phyloP scores from a whole-genome alignment of 2,113 vertebrate genomes.

The Sprattus sprattus region DNA sequence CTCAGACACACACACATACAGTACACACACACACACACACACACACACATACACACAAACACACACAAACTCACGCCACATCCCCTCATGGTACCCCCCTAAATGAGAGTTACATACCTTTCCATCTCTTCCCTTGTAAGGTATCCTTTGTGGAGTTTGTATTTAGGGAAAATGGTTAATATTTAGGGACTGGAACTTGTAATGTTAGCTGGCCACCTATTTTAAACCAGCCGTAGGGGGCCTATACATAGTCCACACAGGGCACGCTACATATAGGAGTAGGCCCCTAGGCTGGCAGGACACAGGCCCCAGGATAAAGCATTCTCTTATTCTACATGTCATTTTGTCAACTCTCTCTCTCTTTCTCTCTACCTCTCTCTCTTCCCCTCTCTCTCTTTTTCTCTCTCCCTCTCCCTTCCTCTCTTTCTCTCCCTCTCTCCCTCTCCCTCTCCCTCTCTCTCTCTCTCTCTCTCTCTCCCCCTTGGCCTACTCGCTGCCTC shows the following conservation, averaged over 20 bases:
- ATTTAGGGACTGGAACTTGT: constrained; percentile 74
- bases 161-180: constrained; percentile 81
- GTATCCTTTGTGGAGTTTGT: constrained; percentile 75
- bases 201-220: constrained; percentile 74
- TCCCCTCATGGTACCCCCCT: constrained; percentile 26
- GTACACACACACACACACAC: neutral
- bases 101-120: constrained; percentile 61
- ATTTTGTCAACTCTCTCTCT: neutral
- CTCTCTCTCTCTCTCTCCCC: neutral
- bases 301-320: constrained; percentile 56
- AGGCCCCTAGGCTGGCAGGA: constrained; percentile 48
- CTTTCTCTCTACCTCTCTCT: neutral
- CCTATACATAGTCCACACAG: constrained; percentile 69
- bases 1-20: neutral
- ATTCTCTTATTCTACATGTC: constrained; percentile 49
- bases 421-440: neutral
- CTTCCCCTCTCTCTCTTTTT: neutral
- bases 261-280: constrained; percentile 63
- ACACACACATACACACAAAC: constrained; percentile 5
- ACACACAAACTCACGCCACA: neutral
- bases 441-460: neutral
- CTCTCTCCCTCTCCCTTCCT: neutral
- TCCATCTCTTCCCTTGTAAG: constrained; percentile 72
- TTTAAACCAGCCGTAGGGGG: constrained; percentile 71
- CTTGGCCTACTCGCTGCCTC: neutral